Base-by-base conservation (phyloP, 2,888 invertebrate genomes). In the Macrophya alboannulata region DNA sequence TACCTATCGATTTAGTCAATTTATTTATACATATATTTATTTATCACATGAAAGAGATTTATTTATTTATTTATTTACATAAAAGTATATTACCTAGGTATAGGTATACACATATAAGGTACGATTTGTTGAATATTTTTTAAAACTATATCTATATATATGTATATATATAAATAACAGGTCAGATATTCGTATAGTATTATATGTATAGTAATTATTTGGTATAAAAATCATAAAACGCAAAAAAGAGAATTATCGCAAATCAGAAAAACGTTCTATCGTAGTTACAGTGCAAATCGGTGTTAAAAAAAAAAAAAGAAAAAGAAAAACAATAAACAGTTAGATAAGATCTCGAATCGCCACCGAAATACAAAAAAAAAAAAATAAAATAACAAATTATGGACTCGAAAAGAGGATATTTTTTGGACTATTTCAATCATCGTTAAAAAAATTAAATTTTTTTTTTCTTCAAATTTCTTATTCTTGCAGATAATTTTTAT, bases 51-150 rank as follows among this genome's bases (percentile, higher is more conserved):
- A 1, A 48, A 48, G 5, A 31, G 48, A 62, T 62, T n/a, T 62
- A 8, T 62, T 17, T 62, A 62, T 62, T 62, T 62, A 62, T 62
- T 62, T n/a, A 62, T 62, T 62, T 62, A 62, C 9, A 15, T 21
- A 62, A 2, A 8, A 62, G 17, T 68, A 68, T 6, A 68, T 68
- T 6, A 68, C 31, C 0, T 68, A 31, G 31, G 65, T 31, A 31
- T 48, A 9, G 48, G 12, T 48, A 31, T 31, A 31, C 31, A 31
- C 3, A 31, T 31, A 31, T 31, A 31, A 31, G 31, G 31, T 31
- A 17, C 51, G n/a, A 51, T 51, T 51, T 40, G 37, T 71, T 37
- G 65, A 65, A 8, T 65, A 65, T 65, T 65, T 65, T 65, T 65
- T 31, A 65, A 51, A 51, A 51, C 51, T 51, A 51, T 51, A n/a